These are phyloP conservation scores for Epinotia bilunana DNA, from an alignment of 2,888 invertebrate genomes.

Conservation along the genomic window DNA sequence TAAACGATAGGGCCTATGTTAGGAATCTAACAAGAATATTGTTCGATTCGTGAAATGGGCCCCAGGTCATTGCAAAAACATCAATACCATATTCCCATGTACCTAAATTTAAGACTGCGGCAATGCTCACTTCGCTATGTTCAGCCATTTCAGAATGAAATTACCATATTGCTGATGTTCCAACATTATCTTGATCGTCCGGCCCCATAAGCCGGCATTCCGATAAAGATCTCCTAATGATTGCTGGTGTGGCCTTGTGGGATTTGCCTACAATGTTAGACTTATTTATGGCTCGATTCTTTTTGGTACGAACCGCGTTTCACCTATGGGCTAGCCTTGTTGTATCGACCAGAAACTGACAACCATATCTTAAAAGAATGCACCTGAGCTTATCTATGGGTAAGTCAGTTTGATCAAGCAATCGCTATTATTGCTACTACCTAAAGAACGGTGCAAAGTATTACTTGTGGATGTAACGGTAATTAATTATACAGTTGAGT, in stretches of 20 bases:
- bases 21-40: no score
- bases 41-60: no score
- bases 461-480: no score
- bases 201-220: constrained; percentile 19
- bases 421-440: no score
- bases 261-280: constrained; percentile 15
- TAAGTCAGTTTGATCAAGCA: no score
- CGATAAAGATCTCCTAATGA: constrained; percentile 37
- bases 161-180: constrained; percentile 30
- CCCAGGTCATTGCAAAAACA: neutral
- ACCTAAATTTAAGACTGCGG: constrained; percentile 2
- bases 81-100: neutral
- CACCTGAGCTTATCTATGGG: no score
- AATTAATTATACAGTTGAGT: no score
- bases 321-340: constrained; percentile 4
- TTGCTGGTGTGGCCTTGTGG: constrained; percentile 25
- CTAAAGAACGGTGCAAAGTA: no score
- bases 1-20: no score
- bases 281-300: constrained; percentile 9
- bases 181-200: constrained; percentile 29
- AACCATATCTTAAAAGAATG: no score
- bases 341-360: neutral
- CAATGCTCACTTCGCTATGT: constrained; percentile 3
- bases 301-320: constrained; percentile 3
- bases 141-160: constrained; percentile 23